Evolutionary conservation across 2,888 invertebrate genomes (phyloP), one percentile per base, ranked within the genome.

Genomic region (Endotricha flammealis): DNA sequence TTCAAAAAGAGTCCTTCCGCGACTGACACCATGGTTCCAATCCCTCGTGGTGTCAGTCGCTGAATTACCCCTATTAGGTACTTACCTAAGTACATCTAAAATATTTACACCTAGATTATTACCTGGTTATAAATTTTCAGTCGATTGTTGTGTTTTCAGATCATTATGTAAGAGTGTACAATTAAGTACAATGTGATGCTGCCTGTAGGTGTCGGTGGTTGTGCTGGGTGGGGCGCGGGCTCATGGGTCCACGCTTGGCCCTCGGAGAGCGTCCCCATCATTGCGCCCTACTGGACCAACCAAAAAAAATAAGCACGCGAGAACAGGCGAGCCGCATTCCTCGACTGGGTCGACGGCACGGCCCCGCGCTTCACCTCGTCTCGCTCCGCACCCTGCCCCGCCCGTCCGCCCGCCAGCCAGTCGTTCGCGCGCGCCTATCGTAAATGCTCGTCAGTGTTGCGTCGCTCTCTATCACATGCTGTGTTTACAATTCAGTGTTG

Each of bases 281-380:
- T n/a, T n/a, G 57, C 58, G 60, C 58, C 68, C 64, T 63, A 61
- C 55, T 57, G 52, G 49, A 52, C 61, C 57, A 55, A 62, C 63
- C 63, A 73, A 78, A 79, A 76, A 76, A n/a, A n/a, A n/a, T n/a
- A n/a, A n/a, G n/a, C n/a, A n/a, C n/a, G 68, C 73, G 69, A 71
- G 74, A 80, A 75, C 76, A 66, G 69, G 76, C 79, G 70, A 71
- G 80, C 74, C 77, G 71, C 82, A 81, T 81, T 81, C 81, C 80
- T 68, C 73, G 72, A 76, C 74, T 77, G 70, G 80, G 80, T 78
- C 79, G 81, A 69, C 80, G 74, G 68, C 68, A 67, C 65, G 64
- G 69, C 67, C 60, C 68, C 66, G 57, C 55, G 59, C 65, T 48
- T 63, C 45, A 62, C 50, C 46, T 38, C 39, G 33, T 39, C 47